phyloP scores from a whole-genome alignment of 2,113 vertebrate species.

The Jaculus jaculus region DNA sequence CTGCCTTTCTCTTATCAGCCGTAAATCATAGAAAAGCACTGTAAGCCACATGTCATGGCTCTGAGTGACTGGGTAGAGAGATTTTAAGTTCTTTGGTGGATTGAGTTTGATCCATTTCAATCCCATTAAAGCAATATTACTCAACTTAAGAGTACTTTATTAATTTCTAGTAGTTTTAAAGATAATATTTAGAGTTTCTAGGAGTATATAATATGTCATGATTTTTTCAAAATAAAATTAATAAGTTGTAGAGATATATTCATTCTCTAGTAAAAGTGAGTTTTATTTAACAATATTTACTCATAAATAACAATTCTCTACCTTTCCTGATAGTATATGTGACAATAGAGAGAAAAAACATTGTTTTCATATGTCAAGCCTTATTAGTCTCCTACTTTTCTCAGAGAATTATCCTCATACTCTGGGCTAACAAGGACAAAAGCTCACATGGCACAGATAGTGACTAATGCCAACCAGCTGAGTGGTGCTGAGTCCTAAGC shows the following conservation, averaged over 20 bases:
- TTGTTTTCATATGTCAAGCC: background rate
- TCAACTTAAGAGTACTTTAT: background rate
- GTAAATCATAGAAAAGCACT: background rate
- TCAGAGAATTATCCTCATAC: background rate
- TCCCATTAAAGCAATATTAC: background rate
- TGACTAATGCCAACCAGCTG: background rate
- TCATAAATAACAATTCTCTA: conserved; percentile 3
- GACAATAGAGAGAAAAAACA: background rate
- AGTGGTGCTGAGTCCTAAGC: background rate
- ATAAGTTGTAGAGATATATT: background rate
- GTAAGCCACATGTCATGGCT: background rate
- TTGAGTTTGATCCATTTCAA: background rate
- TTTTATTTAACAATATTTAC: conserved; percentile 1
- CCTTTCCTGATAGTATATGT: background rate
- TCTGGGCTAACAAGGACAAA: background rate
- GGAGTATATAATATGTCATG: background rate
- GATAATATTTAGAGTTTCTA: no score
- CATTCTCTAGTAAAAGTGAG: background rate
- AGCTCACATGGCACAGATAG: background rate
- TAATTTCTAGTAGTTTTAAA: background rate
- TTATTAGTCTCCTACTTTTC: background rate
- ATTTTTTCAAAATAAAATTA: conserved; percentile 17
- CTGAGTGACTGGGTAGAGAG: background rate
- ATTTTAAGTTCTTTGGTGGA: background rate
- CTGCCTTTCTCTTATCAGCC: conserved; percentile 2